Conservation (phyloP, 2,113 vertebrate species). For the Tyto alba region DNA sequence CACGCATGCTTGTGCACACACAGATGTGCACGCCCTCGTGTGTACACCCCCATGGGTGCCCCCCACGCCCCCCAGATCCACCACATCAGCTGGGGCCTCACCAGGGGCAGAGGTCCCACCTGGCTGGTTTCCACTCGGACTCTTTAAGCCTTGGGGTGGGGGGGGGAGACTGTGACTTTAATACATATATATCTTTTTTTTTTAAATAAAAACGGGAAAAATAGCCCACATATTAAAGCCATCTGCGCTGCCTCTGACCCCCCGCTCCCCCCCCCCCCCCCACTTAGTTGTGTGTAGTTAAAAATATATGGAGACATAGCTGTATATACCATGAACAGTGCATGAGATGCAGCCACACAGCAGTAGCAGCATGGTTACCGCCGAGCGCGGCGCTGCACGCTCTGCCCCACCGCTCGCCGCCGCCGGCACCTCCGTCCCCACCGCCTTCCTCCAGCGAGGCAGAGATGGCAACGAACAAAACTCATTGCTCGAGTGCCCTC, state of each 20-base stretch:
- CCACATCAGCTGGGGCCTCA: not conserved
- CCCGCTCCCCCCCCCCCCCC: not conserved
- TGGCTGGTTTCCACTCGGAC: not conserved
- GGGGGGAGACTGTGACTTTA: constrained; percentile 49
- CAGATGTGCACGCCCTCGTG: accelerated
- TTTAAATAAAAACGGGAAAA: constrained; percentile 24
- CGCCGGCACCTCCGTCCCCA: not conserved
- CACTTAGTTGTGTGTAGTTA: constrained; percentile 75
- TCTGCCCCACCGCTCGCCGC: not conserved
- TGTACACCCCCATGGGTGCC: not conserved
- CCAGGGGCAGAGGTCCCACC: not conserved
- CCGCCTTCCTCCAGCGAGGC: not conserved
- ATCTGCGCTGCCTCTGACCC: constrained; percentile 48
- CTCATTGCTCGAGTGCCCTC: not conserved
- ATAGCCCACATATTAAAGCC: constrained; percentile 55
- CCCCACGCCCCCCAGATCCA: not conserved
- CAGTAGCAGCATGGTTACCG: constrained; percentile 84
- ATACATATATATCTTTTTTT: constrained; percentile 39
- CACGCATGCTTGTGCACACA: too few species aligned
- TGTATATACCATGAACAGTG: constrained; percentile 79
- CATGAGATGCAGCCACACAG: constrained; percentile 83
- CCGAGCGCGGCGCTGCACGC: not conserved
- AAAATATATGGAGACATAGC: constrained; percentile 59
- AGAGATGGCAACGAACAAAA: not conserved
- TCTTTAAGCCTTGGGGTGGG: not conserved